Evolutionary conservation across 2,113 vertebrate species (phyloP).

Genomic region (Epinephelus cyanopodus): DNA sequence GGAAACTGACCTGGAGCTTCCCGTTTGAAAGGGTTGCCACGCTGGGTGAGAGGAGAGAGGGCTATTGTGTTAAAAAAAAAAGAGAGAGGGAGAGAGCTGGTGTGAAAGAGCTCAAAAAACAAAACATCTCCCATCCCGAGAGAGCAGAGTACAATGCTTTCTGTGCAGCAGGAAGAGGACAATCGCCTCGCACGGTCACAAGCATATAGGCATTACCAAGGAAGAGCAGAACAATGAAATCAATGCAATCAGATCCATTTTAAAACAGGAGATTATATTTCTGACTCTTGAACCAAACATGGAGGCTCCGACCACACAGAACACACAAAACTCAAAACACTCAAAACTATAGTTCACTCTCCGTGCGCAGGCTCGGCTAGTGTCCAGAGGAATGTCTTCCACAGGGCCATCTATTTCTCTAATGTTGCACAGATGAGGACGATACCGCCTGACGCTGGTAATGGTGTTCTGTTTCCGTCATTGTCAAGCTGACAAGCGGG

Average conservation of each 20-base stretch:
- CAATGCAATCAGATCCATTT: conserved; percentile 64
- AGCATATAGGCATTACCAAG: conserved; percentile 68
- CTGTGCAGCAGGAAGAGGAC: conserved; percentile 73
- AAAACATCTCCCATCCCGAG: conserved; percentile 73
- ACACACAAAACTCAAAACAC: not conserved
- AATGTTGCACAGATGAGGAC: conserved; percentile 75
- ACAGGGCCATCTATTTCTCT: conserved; percentile 76
- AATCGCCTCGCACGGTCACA: conserved; percentile 61
- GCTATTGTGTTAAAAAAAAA: conserved; percentile 66
- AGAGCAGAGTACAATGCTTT: conserved; percentile 66
- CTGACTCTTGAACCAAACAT: conserved; percentile 25
- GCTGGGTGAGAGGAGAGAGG: conserved; percentile 66
- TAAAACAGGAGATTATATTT: conserved; percentile 65
- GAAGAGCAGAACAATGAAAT: conserved; percentile 59
- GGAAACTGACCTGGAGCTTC: conserved; percentile 93
- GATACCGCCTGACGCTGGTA: conserved; percentile 59
- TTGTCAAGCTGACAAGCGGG: conserved; percentile 79
- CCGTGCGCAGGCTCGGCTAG: conserved; percentile 17
- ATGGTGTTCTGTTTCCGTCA: conserved; percentile 80
- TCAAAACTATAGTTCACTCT: not conserved
- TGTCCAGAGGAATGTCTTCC: conserved; percentile 66
- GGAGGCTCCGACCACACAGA: not conserved
- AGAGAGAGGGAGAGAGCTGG: conserved; percentile 54
- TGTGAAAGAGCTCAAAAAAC: conserved; percentile 79
- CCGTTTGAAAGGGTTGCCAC: conserved; percentile 82